These are phyloP conservation scores for Ploceus nigricollis DNA, from an alignment of 2,113 vertebrate genomes.

Conservation along the genomic window DNA sequence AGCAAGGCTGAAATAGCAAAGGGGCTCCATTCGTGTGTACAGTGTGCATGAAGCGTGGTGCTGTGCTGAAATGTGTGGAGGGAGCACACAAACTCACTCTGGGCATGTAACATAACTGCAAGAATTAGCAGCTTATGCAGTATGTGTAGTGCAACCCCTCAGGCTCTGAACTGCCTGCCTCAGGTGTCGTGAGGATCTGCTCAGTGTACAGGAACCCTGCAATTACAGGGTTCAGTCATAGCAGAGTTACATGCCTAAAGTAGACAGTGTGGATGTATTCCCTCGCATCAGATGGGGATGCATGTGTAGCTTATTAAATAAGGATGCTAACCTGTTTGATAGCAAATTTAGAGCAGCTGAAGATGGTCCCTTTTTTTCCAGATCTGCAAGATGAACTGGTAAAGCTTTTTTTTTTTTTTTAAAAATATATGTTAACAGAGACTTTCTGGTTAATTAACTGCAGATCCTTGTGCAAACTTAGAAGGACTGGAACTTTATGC, in stretches of 20 bases:
- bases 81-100: not conserved
- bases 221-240: not conserved
- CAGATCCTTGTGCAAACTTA: not conserved
- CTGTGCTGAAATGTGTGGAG: not conserved
- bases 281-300: not conserved
- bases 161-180: not conserved
- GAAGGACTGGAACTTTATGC: not conserved
- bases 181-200: not conserved
- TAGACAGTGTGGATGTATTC: not conserved
- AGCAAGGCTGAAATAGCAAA: not conserved
- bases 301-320: not conserved
- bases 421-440: not conserved
- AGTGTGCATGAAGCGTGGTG: not conserved
- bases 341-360: not conserved
- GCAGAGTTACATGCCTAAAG: not conserved
- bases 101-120: not conserved
- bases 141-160: not conserved
- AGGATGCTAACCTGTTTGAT: not conserved
- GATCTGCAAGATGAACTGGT: not conserved
- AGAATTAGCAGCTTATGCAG: not conserved
- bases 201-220: not conserved
- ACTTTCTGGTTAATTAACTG: not conserved
- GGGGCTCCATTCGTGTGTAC: accelerated
- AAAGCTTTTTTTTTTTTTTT: not conserved
- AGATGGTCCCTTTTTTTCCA: not conserved